Percentiles rank a stretch among this genome's conserved stretches.
phyloP scores from a whole-genome alignment of 2,797 vertebrate genomes.

The Pangasius djambal region DNA sequence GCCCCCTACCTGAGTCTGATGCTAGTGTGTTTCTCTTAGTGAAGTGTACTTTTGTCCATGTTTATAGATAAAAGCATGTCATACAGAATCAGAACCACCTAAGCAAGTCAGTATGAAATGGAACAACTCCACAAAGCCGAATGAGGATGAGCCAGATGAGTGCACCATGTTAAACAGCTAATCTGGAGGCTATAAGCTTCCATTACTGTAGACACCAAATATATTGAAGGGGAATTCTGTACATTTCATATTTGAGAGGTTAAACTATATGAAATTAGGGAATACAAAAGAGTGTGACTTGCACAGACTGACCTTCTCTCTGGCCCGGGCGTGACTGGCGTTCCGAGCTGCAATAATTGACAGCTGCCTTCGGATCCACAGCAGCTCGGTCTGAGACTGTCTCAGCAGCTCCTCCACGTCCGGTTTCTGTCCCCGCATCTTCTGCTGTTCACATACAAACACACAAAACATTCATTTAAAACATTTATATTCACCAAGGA shows the following conservation, averaged over 20 bases:
- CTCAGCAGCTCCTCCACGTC: conserved; percentile 72
- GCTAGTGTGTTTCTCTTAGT: neutral
- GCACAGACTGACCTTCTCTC: conserved; percentile 63
- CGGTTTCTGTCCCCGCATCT: conserved; percentile 73
- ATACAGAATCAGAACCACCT: neutral
- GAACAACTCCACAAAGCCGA: neutral
- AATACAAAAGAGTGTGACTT: neutral
- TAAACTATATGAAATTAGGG: neutral
- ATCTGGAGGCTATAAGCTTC: neutral
- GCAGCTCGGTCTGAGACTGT: conserved; percentile 77
- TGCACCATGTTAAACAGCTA: neutral
- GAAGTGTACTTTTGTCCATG: neutral
- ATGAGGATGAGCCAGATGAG: neutral
- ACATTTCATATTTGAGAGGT: neutral
- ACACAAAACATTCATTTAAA: conserved; percentile 12
- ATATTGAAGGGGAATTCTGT: neutral
- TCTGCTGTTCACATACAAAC: conserved; percentile 59
- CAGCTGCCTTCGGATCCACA: conserved; percentile 81
- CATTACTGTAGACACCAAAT: neutral
- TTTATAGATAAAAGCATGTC: neutral
- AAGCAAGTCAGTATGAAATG: neutral
- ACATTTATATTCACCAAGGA: neutral
- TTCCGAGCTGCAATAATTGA: conserved; percentile 72
- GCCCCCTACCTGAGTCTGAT: neutral
- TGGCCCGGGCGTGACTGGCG: conserved; percentile 60